These are phyloP conservation scores for Coleophora deauratella DNA, from an alignment of 2,888 invertebrate genomes.

Conservation along the genomic window DNA sequence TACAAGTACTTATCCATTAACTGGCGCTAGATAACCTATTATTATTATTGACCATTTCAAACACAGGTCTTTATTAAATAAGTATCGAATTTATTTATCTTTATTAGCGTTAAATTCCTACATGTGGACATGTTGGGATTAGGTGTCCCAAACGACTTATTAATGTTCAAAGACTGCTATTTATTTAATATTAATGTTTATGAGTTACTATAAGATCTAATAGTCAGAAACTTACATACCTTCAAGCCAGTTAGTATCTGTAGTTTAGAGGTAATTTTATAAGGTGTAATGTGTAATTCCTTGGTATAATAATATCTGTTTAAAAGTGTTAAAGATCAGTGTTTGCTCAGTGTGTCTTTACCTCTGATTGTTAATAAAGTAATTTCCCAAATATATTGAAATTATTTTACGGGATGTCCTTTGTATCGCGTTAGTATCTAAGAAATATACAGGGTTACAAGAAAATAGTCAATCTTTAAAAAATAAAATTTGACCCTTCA, in stretches of 20 bases:
- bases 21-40: too few species aligned
- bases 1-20: too few species aligned
- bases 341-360: conserved; percentile 33
- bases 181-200: conserved; percentile 27
- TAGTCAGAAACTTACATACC: not conserved
- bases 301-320: conserved; percentile 24
- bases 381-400: conserved; percentile 15
- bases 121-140: conserved; percentile 13
- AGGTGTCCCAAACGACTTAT: conserved; percentile 13
- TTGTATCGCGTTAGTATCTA: too few species aligned
- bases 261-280: conserved; percentile 4
- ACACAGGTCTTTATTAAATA: too few species aligned
- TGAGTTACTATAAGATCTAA: conserved; percentile 16
- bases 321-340: conserved; percentile 27
- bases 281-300: conserved; percentile 14
- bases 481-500: too few species aligned
- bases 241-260: conserved; percentile 1
- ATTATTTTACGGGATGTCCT: too few species aligned
- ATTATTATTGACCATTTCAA: too few species aligned
- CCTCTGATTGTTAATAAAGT: conserved; percentile 34
- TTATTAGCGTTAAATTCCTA: conserved; percentile 15
- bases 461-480: too few species aligned
- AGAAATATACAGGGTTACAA: too few species aligned
- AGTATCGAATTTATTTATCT: conserved; percentile 36
- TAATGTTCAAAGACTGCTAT: conserved; percentile 30